A percentile compares a stretch with the other conserved stretches of the same genome.
Conservation (phyloP, 2,888 invertebrate genomes). For the Dendrolimus houi region DNA sequence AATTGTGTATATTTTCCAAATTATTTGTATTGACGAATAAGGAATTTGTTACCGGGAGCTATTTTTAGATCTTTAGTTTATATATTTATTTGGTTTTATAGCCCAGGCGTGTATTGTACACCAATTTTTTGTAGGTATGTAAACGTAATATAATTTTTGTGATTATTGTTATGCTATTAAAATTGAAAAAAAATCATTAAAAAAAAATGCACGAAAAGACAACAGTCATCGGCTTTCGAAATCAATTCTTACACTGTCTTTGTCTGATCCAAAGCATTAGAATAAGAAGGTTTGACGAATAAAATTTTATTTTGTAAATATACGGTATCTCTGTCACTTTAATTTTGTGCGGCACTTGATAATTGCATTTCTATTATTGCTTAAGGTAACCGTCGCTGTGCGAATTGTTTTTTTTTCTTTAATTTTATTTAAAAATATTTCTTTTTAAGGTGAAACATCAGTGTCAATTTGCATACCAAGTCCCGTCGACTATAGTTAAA, state of each 20-base stretch:
- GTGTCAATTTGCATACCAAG: too few relatives aligned
- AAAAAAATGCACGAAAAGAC: background rate
- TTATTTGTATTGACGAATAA: too few relatives aligned
- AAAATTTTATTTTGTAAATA: conserved; percentile 46
- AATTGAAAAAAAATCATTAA: background rate
- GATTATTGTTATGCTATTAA: too few relatives aligned
- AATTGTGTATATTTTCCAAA: too few relatives aligned
- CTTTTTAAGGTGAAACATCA: background rate
- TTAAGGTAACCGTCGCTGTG: conserved; percentile 15
- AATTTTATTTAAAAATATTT: background rate
- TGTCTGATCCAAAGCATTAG: conserved; percentile 17
- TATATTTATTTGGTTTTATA: too few relatives aligned
- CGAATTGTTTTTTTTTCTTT: background rate
- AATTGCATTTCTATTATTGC: conserved; percentile 45
- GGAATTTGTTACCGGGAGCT: too few relatives aligned
- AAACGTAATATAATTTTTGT: too few relatives aligned
- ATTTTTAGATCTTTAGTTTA: too few relatives aligned
- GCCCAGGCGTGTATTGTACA: too few relatives aligned
- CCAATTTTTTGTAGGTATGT: too few relatives aligned
- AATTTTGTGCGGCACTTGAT: conserved; percentile 44
- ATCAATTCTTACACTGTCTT: background rate
- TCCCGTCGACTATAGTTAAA: too few relatives aligned
- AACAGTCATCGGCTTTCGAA: background rate
- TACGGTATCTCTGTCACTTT: conserved; percentile 19
- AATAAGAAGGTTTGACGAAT: conserved; percentile 10